Base-by-base conservation (phyloP, 2,797 vertebrate species). In the Enoplosus armatus region DNA sequence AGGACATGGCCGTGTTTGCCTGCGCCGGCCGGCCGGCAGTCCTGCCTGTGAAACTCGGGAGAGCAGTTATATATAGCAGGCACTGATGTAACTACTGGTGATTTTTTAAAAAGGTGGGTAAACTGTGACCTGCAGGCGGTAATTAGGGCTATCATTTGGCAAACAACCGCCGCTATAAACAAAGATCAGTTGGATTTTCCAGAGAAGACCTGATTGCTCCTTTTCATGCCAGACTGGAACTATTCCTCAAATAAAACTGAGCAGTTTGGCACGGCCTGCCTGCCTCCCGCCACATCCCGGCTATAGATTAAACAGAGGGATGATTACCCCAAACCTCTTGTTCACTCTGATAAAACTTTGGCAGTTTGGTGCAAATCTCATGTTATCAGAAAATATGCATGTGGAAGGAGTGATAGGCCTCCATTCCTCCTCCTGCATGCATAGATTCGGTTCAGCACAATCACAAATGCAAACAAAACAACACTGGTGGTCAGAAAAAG, bases 391-490 rank as follows among this genome's bases (percentile, higher is more conserved):
- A 39, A 64, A n/a, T 77, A 68, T 65, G 72, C 43, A 33, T 27
- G 80, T 37, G 37, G 24, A 61, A 20, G 15, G 59, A 72, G 59
- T 51, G 71, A 79, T 33, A 53, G 79, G 77, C 84, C 85, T 51
- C 54, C 31, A n/a, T n/a, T 67, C 63, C 71, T 71, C 26, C 73
- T 70, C 63, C 27, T 79, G 29, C 29, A 64, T 33, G 65, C 84
- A 69, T 29, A 75, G 83, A 83, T 80, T 82, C 80, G 63, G 64
- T 84, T 85, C 72, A 84, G 55, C 83, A 80, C 86, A 87, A 86
- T 89, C 87, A 89, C 79, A 82, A 84, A 90, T 74, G 82, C 84
- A 88, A 89, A 89, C 84, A 84, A 72, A 88, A 91, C 87, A 86
- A 72, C 45, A 63, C 55, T 73, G 71, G 75, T 73, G 71, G 75